Evolutionary conservation across 2,888 invertebrate genomes (phyloP).

Genomic region (Limnephilus marmoratus): DNA sequence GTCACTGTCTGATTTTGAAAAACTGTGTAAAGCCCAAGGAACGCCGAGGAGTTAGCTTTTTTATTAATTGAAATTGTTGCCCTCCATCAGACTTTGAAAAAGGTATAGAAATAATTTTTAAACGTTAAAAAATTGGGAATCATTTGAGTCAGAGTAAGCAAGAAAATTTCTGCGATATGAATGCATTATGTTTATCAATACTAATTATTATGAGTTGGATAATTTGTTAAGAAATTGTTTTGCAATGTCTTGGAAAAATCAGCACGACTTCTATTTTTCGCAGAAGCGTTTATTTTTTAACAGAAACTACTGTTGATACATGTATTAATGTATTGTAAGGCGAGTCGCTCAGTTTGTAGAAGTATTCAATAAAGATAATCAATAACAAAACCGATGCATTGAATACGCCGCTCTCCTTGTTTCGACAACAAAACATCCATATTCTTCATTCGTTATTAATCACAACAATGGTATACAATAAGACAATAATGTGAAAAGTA

Average conservation of each 20-base stretch:
- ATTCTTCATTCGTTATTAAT: neutral
- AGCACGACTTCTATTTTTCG: neutral
- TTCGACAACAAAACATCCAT: neutral
- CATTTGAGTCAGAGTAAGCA: too few relatives aligned
- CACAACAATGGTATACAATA: neutral
- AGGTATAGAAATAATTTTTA: too few relatives aligned
- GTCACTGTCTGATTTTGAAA: too few relatives aligned
- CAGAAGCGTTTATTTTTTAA: slow-evolving; percentile 18
- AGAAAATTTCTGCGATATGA: too few relatives aligned
- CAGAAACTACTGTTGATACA: slow-evolving; percentile 9
- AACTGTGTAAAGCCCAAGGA: too few relatives aligned
- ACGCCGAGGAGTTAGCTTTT: too few relatives aligned
- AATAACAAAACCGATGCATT: slow-evolving; percentile 18
- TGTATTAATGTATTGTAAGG: neutral
- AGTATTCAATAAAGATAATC: neutral
- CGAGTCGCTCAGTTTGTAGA: neutral
- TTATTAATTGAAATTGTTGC: too few relatives aligned
- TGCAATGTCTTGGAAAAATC: neutral
- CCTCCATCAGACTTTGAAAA: too few relatives aligned
- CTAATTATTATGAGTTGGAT: neutral
- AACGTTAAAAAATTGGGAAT: too few relatives aligned
- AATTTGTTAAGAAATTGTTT: neutral
- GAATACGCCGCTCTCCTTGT: slow-evolving; percentile 8
- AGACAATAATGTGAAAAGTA: neutral
- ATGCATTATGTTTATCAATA: neutral